Base-by-base conservation (phyloP, 2,113 vertebrate genomes). In the Gorsachius goisagi region DNA sequence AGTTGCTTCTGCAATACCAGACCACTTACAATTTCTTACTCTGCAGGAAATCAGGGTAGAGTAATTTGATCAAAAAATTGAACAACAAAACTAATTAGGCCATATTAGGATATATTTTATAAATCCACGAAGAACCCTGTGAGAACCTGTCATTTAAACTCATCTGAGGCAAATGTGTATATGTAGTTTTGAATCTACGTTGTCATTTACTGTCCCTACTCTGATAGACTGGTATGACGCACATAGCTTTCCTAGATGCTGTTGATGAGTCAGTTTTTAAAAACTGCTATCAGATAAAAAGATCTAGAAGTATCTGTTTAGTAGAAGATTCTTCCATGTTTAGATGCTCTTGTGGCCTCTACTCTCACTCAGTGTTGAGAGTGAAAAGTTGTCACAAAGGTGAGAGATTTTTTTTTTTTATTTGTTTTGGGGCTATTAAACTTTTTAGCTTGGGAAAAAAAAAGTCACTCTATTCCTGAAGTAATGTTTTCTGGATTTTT, bases 341-440 rank as follows among this genome's bases (percentile, higher is more conserved):
- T 60, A 64, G 32, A 23, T 39, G 68, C 6, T 68, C 26, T 33
- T 63, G 5, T 32, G 24, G 23, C 19, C 21, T 75, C 14, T 53
- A 14, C 15, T 71, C 4, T 72, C 1, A 0, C 24, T 53, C 19
- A 50, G 0, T 24, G 18, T 28, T 64, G 53, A 63, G 60, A 45
- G 21, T 45, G 15, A 62, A 62, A 92, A 75, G 45, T 41, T 58
- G 32, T 80, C 41, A 52, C 23, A 52, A 44, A 60, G 32, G 4
- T 41, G 45, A 73, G 26, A 63, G 21, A 4, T 47, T 47, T 19
- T 23, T 50, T 23, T 50, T 52, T 73, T 71, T 85, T 20, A 23
- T 66, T n/a, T 35, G 11, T 41, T 76, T 30, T 66, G 52, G 21
- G 37, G 20, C 32, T 73, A 5, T 73, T 60, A 53, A 67, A 62